Evolutionary conservation across 1,140 invertebrate genomes (phyloP).

Genomic region (Conus betulinus): DNA sequence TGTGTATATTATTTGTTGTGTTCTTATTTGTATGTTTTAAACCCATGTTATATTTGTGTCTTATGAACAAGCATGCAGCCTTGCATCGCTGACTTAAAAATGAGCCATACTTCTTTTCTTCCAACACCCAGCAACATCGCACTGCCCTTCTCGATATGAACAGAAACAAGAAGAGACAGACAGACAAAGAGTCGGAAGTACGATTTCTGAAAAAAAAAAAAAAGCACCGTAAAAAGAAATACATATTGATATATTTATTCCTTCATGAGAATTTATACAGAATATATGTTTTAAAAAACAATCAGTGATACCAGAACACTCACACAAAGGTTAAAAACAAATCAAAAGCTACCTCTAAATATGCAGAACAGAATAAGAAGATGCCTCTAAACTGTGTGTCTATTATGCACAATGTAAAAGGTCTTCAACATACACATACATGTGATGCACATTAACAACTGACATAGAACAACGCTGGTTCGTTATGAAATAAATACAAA

Average conservation of each 20-base stretch:
- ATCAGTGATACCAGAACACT: slow-evolving; percentile 9
- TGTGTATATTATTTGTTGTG: background rate
- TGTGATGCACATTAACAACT: background rate
- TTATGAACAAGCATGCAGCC: background rate
- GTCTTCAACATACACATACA: background rate
- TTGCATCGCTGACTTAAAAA: background rate
- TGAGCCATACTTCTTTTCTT: background rate
- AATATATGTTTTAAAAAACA: slow-evolving; percentile 22
- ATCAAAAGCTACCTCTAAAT: slow-evolving; percentile 24
- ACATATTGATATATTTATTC: slow-evolving; percentile 32
- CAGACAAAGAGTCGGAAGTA: background rate
- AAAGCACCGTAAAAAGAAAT: background rate
- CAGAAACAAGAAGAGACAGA: background rate
- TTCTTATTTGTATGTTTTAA: background rate
- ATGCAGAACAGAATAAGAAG: slow-evolving; percentile 11
- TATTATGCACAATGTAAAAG: slow-evolving; percentile 29
- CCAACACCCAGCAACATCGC: background rate
- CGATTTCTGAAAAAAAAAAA: background rate
- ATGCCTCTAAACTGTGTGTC: slow-evolving; percentile 23
- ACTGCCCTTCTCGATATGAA: background rate
- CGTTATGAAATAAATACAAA: background rate
- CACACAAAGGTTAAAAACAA: background rate
- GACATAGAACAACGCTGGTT: slow-evolving; percentile 8
- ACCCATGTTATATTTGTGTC: background rate
- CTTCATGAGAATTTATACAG: slow-evolving; percentile 30